A percentile compares a stretch with the other conserved stretches of the same genome.
phyloP scores from a whole-genome alignment of 2,888 invertebrate species.

The Trypoxylon attenuatum region DNA sequence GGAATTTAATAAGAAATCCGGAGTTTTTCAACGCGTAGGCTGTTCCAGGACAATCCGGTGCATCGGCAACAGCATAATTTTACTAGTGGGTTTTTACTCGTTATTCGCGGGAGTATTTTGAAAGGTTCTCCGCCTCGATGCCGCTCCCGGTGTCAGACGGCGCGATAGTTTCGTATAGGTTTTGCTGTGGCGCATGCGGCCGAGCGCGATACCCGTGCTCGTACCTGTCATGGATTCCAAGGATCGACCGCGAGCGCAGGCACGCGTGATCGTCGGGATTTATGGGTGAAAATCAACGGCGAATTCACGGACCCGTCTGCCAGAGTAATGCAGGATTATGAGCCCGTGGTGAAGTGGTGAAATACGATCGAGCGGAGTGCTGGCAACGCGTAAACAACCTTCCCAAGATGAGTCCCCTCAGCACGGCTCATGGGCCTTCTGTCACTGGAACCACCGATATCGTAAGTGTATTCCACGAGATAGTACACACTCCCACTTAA shows the following conservation, averaged over 20 bases:
- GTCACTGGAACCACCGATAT: conserved; percentile 59
- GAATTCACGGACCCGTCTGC: conserved; percentile 30
- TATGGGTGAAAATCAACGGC: conserved; percentile 56
- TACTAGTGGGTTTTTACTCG: too few species aligned
- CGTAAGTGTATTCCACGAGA: conserved; percentile 61
- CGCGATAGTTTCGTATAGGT: conserved; percentile 61
- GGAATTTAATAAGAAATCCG: too few species aligned
- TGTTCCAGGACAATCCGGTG: too few species aligned
- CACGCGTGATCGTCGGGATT: conserved; percentile 63
- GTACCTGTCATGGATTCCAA: conserved; percentile 72
- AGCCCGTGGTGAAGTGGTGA: conserved; percentile 45
- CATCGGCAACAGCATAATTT: too few species aligned
- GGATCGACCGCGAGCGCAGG: conserved; percentile 67
- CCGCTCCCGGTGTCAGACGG: conserved; percentile 37
- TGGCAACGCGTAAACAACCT: conserved; percentile 24
- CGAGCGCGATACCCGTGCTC: conserved; percentile 47
- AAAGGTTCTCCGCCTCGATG: conserved; percentile 44
- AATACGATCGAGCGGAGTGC: conserved; percentile 19
- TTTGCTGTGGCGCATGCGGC: conserved; percentile 67
- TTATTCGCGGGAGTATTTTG: conserved; percentile 14
- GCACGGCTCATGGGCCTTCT: conserved; percentile 59
- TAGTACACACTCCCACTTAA: neutral
- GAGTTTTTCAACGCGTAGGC: too few species aligned
- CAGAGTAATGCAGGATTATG: conserved; percentile 38
- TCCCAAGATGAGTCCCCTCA: conserved; percentile 58